These are phyloP conservation scores for Eupeodes corollae DNA, from an alignment of 1,140 invertebrate genomes.

Conservation along the genomic window DNA sequence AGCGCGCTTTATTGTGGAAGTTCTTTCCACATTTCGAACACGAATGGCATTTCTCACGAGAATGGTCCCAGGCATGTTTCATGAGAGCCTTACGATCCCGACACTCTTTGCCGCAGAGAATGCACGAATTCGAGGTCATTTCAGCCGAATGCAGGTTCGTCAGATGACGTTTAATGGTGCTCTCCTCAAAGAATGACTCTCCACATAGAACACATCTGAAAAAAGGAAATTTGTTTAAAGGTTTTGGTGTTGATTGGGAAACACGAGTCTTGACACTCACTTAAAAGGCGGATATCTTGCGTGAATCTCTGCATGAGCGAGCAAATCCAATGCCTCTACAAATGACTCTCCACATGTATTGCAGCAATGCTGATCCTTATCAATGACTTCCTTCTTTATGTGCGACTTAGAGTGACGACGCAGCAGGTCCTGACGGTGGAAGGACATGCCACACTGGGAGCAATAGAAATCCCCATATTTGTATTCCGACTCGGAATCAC, in stretches of 20 bases:
- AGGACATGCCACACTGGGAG: constrained; percentile 60
- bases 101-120: constrained; percentile 55
- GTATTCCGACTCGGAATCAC: constrained; percentile 47
- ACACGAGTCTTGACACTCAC: constrained; percentile 18
- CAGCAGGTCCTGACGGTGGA: constrained; percentile 60
- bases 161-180: constrained; percentile 30
- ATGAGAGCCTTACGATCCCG: constrained; percentile 54
- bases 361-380: constrained; percentile 41
- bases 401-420: constrained; percentile 52
- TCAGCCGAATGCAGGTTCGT: constrained; percentile 25
- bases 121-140: constrained; percentile 40
- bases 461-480: constrained; percentile 64
- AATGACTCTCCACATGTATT: constrained; percentile 66
- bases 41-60: constrained; percentile 46
- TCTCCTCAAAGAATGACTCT: constrained; percentile 31
- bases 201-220: constrained; percentile 34
- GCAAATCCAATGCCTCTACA: constrained; percentile 55
- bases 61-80: constrained; percentile 55
- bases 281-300: constrained; percentile 46
- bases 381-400: constrained; percentile 30
- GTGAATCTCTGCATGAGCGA: constrained; percentile 65
- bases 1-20: constrained; percentile 55
- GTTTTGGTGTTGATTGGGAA: background rate
- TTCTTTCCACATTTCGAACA: constrained; percentile 56
- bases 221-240: background rate